Conservation (phyloP, 2,797 vertebrate genomes). For the Lates japonicus region DNA sequence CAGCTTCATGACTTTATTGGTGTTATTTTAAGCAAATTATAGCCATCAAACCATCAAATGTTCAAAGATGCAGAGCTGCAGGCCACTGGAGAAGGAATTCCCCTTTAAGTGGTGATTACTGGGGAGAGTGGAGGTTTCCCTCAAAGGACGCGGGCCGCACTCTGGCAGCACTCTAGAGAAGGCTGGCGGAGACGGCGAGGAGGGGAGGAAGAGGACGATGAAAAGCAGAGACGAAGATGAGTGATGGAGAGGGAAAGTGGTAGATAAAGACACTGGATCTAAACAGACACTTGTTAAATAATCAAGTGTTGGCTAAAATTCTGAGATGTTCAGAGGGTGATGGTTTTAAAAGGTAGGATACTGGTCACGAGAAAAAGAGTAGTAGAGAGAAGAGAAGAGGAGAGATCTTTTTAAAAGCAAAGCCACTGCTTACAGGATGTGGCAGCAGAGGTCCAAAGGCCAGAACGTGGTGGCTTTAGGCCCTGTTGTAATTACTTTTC, state of each 20-base stretch:
- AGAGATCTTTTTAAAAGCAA: conserved; percentile 29
- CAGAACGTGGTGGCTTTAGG: conserved; percentile 70
- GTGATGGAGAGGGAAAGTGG: conserved; percentile 2
- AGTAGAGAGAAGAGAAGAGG: too few relatives aligned
- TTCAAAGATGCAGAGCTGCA: conserved; percentile 71
- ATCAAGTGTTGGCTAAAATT: neutral
- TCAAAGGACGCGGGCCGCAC: conserved; percentile 45
- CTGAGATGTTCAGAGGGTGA: neutral
- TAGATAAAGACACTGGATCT: conserved; percentile 2
- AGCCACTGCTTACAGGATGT: conserved; percentile 62
- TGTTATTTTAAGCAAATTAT: conserved; percentile 85
- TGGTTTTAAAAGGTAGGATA: conserved; percentile 2
- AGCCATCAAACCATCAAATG: conserved; percentile 77
- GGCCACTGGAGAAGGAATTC: conserved; percentile 69
- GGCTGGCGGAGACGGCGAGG: conserved; percentile 1
- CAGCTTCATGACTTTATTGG: conserved; percentile 76
- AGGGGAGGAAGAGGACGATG: neutral
- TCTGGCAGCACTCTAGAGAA: conserved; percentile 47
- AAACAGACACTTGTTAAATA: conserved; percentile 14
- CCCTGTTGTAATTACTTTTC: conserved; percentile 68
- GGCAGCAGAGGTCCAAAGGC: conserved; percentile 58
- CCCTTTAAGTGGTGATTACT: conserved; percentile 79
- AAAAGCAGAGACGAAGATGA: conserved; percentile 25
- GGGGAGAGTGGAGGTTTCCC: conserved; percentile 66
- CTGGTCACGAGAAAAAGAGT: conserved; percentile 36